Base-by-base conservation (phyloP, 2,113 vertebrate genomes). In the Orientallactaga bullata region DNA sequence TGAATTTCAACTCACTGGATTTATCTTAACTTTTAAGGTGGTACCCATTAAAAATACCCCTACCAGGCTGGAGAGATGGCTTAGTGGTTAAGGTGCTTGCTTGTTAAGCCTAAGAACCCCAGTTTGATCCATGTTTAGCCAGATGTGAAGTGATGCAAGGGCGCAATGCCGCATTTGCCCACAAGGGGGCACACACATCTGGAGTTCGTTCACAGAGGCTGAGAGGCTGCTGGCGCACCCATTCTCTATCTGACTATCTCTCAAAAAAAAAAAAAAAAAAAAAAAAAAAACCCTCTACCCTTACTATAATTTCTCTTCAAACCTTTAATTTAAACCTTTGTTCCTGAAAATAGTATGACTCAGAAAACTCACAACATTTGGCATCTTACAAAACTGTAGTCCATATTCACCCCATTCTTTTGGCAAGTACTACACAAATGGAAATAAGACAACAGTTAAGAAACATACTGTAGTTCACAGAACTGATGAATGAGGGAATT, bases 241-340 rank as follows among this genome's bases (percentile, higher is more conserved):
- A n/a, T n/a, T n/a, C n/a, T n/a, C n/a, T n/a, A n/a, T n/a, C n/a
- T n/a, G n/a, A n/a, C n/a, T n/a, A n/a, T n/a, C n/a, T n/a, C n/a
- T n/a, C n/a, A n/a, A n/a, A n/a, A n/a, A n/a, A n/a, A n/a, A n/a
- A n/a, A n/a, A n/a, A n/a, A n/a, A n/a, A n/a, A n/a, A n/a, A n/a
- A n/a, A n/a, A n/a, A n/a, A n/a, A n/a, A n/a, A n/a, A n/a, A n/a
- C n/a, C n/a, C 72, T 93, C 37, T 6, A 77, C 18, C n/a, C 93
- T 92, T 32, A 88, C 37, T 8, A 55, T 24, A n/a, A 5, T 82
- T 94, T 89, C 65, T 79, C n/a, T 74, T 94, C 32, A 89, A 87
- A 79, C 89, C 32, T 89, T 85, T 63, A 32, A 84, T 76, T 95
- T 76, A 92, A 90, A 85, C 30, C 69, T 86, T 89, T 20, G 24